Conservation (phyloP, 2,888 invertebrate species). For the Apodemia mormo region DNA sequence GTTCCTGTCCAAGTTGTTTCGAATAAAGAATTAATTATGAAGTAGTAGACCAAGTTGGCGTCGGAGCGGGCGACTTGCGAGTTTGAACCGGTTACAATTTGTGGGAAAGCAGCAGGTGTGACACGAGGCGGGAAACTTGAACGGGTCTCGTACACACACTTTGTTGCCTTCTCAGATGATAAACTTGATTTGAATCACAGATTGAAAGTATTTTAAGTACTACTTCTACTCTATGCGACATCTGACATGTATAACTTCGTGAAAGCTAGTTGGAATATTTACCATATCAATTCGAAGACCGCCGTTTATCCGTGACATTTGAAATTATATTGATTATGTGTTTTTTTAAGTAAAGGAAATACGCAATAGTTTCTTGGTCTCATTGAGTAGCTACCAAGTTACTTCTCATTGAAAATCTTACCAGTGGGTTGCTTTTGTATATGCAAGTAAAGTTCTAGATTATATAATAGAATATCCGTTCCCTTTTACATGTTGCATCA, state of each 20-base stretch:
- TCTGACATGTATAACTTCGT: background rate
- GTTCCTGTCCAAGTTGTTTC: constrained; percentile 74
- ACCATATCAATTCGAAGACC: background rate
- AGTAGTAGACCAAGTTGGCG: constrained; percentile 63
- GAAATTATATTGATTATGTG: too few species aligned
- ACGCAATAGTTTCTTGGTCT: too few species aligned
- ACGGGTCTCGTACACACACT: constrained; percentile 62
- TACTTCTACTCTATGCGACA: background rate
- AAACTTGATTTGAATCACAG: constrained; percentile 79
- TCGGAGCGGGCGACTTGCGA: constrained; percentile 61
- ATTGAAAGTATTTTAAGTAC: constrained; percentile 62
- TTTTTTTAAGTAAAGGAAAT: too few species aligned
- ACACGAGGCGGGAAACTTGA: constrained; percentile 60
- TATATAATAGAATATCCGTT: too few species aligned
- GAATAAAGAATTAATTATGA: constrained; percentile 82
- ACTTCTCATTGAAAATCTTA: too few species aligned
- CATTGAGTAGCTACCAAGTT: too few species aligned
- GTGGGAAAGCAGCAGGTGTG: constrained; percentile 78
- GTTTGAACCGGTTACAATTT: constrained; percentile 73
- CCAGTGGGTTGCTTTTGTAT: too few species aligned
- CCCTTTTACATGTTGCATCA: too few species aligned
- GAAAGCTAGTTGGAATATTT: background rate
- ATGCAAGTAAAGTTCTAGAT: too few species aligned
- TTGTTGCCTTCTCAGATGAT: constrained; percentile 76
- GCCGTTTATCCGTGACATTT: too few species aligned